Evolutionary conservation across 2,888 invertebrate species (phyloP).

Genomic region (Tiliacea aurago): DNA sequence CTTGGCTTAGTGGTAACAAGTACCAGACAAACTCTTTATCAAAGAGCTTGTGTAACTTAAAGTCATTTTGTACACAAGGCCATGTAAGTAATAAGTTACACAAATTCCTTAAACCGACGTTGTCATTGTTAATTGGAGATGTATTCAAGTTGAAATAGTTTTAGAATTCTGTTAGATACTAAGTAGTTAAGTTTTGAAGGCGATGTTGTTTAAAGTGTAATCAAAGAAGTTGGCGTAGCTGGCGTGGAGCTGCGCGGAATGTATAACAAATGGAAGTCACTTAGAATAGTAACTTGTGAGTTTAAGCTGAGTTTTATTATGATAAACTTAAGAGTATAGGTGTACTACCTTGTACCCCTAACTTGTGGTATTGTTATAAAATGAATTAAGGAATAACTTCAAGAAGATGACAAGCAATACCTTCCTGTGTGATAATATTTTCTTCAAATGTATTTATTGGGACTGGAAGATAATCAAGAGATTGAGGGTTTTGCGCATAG

Average conservation of each 20-base stretch:
- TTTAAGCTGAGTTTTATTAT: constrained; percentile 31
- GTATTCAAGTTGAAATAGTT: constrained; percentile 56
- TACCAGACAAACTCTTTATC: constrained; percentile 10
- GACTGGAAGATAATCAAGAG: no score
- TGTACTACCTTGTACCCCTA: neutral
- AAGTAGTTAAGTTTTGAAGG: constrained; percentile 52
- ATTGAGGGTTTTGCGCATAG: neutral
- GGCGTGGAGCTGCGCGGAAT: constrained; percentile 29
- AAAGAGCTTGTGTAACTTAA: constrained; percentile 5
- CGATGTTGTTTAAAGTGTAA: constrained; percentile 57
- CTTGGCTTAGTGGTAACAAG: neutral
- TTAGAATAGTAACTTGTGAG: constrained; percentile 33
- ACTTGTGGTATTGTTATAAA: neutral
- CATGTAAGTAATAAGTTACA: constrained; percentile 35
- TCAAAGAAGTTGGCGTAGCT: constrained; percentile 49
- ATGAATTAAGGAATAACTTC: neutral
- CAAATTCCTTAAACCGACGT: constrained; percentile 47
- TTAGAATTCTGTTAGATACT: constrained; percentile 53
- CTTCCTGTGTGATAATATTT: neutral
- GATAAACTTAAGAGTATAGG: neutral
- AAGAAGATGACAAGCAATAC: no score
- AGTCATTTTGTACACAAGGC: constrained; percentile 14
- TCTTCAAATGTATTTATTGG: no score
- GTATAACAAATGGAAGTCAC: constrained; percentile 53
- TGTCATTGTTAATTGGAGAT: constrained; percentile 60